Percentiles rank a stretch among this genome's conserved stretches.
Evolutionary conservation across 2,888 invertebrate genomes (phyloP).

Genomic region (Calliopum simillimum): DNA sequence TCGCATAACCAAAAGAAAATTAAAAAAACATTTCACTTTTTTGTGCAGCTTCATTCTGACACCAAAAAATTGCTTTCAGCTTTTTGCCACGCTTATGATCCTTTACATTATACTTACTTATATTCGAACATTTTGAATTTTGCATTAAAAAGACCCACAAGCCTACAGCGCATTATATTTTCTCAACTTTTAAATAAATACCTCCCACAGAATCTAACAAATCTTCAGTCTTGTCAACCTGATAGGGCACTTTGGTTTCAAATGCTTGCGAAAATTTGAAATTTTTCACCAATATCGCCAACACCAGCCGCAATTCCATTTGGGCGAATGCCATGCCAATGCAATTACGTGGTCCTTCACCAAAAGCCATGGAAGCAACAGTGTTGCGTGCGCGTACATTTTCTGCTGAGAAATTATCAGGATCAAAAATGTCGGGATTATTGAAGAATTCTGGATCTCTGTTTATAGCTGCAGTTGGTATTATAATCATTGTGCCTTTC

Average conservation of each 20-base stretch:
- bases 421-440: slow-evolving; percentile 73
- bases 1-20: too few relatives aligned
- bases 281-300: slow-evolving; percentile 41
- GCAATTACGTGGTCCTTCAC: slow-evolving; percentile 49
- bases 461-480: slow-evolving; percentile 72
- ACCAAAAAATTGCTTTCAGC: too few relatives aligned
- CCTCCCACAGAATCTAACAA: slow-evolving; percentile 37
- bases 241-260: slow-evolving; percentile 38
- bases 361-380: slow-evolving; percentile 50
- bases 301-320: slow-evolving; percentile 46
- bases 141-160: too few relatives aligned
- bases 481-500: slow-evolving; percentile 55
- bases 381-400: slow-evolving; percentile 68
- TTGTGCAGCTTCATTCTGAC: too few relatives aligned
- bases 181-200: slow-evolving; percentile 41
- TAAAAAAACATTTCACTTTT: too few relatives aligned
- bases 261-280: slow-evolving; percentile 39
- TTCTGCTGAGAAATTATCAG: slow-evolving; percentile 71
- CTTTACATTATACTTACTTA: too few relatives aligned
- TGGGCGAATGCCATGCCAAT: slow-evolving; percentile 48
- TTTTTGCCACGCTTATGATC: too few relatives aligned
- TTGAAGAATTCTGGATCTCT: slow-evolving; percentile 68
- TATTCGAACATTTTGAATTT: too few relatives aligned
- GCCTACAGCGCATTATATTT: too few relatives aligned
- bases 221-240: slow-evolving; percentile 6